Conservation (phyloP, 2,888 invertebrate species). For the Ferrisia virgata region DNA sequence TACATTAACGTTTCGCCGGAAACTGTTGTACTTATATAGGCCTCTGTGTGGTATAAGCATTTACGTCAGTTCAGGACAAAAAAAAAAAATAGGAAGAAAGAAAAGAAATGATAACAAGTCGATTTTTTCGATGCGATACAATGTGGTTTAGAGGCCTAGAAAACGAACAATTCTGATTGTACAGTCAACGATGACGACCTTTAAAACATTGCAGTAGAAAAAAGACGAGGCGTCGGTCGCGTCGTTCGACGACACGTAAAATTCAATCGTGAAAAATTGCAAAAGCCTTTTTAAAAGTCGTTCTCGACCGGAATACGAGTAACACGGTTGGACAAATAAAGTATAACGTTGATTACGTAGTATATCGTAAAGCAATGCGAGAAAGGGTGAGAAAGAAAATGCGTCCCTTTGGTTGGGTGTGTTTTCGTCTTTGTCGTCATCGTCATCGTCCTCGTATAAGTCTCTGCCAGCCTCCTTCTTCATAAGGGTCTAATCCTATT, state of each 20-base stretch:
- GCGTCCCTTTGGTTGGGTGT: neutral
- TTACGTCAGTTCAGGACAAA: neutral
- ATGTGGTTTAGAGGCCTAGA: too few species aligned
- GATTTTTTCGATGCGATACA: neutral
- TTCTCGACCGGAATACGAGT: neutral
- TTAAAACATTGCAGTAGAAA: neutral
- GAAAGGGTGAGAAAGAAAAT: neutral
- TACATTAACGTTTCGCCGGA: neutral
- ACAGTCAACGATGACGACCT: neutral
- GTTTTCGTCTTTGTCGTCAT: neutral
- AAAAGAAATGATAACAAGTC: too few species aligned
- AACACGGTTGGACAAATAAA: neutral
- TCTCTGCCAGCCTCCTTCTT: neutral
- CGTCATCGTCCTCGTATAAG: too few species aligned
- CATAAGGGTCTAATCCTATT: neutral
- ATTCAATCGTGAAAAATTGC: neutral
- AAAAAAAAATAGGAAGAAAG: too few species aligned
- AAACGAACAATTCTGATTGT: neutral
- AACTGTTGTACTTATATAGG: too few species aligned
- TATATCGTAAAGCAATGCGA: neutral
- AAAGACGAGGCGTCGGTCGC: neutral
- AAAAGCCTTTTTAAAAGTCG: neutral
- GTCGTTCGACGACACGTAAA: neutral
- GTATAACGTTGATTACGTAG: neutral
- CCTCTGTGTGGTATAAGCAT: too few species aligned